These are phyloP conservation scores for Papilio gigon DNA, from an alignment of 2,888 invertebrate species.

Conservation along the genomic window DNA sequence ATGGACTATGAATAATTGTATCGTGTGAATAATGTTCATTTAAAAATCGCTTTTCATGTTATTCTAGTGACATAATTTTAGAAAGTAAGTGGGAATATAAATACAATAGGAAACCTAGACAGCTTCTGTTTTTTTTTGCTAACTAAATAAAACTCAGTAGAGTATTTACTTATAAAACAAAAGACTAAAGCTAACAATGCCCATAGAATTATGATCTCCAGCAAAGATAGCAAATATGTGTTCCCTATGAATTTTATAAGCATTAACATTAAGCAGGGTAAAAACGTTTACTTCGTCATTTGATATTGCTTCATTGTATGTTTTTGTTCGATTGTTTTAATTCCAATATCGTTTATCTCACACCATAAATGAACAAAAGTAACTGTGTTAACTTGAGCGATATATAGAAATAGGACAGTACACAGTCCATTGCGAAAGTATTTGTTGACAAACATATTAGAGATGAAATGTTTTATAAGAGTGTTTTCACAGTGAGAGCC, in stretches of 20 bases:
- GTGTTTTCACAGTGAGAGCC: too few relatives aligned
- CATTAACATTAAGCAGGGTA: not conserved
- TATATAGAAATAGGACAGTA: not conserved
- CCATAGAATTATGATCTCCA: slow-evolving; percentile 13
- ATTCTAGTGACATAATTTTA: slow-evolving; percentile 22
- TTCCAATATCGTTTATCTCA: not conserved
- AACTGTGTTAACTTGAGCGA: not conserved
- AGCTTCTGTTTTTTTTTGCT: not conserved
- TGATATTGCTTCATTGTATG: not conserved
- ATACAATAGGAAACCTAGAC: slow-evolving; percentile 3
- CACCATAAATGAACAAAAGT: not conserved
- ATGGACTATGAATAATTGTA: slow-evolving; percentile 21
- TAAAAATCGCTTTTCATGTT: slow-evolving; percentile 13
- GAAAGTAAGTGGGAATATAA: slow-evolving; percentile 21
- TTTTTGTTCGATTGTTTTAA: not conserved
- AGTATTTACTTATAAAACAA: slow-evolving; percentile 4
- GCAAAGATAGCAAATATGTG: not conserved
- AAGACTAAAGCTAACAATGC: slow-evolving; percentile 7
- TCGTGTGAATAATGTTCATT: slow-evolving; percentile 36
- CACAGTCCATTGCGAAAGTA: not conserved
- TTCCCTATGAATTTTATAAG: slow-evolving; percentile 6
- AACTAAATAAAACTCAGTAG: not conserved
- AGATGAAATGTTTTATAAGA: too few relatives aligned
- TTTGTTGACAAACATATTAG: too few relatives aligned
- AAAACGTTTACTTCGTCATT: not conserved